Conservation (phyloP, 2,888 invertebrate genomes). For the Camptogramma bilineatum region DNA sequence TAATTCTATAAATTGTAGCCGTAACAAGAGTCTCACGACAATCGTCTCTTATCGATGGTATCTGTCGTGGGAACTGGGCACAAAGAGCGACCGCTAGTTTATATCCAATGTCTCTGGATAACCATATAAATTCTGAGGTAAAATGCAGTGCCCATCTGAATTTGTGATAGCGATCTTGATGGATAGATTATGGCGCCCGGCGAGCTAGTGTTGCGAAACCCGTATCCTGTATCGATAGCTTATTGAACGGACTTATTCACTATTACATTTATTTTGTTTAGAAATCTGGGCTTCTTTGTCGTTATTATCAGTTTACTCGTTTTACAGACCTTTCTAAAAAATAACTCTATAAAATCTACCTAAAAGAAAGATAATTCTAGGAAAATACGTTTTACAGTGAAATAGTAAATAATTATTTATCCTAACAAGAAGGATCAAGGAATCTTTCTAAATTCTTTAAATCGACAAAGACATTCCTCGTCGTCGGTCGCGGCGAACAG, state of each 20-base stretch:
- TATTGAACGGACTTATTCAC: conserved; percentile 20
- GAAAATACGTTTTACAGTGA: neutral
- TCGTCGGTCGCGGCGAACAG: conserved; percentile 36
- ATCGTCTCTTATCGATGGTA: conserved; percentile 61
- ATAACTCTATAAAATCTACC: neutral
- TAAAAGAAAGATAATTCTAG: neutral
- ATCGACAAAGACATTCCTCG: conserved; percentile 44
- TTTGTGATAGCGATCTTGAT: conserved; percentile 72
- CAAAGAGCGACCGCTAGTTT: conserved; percentile 66
- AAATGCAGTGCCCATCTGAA: conserved; percentile 67
- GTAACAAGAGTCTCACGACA: conserved; percentile 50
- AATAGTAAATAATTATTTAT: neutral
- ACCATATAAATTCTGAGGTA: conserved; percentile 65
- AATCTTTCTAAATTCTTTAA: conserved; percentile 28
- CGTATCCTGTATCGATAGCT: conserved; percentile 41
- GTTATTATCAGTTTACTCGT: neutral
- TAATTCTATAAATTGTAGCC: conserved; percentile 33
- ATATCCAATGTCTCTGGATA: conserved; percentile 50
- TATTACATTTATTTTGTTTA: conserved; percentile 9
- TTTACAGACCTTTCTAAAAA: neutral
- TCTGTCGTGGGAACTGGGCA: conserved; percentile 64
- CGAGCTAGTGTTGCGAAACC: conserved; percentile 49
- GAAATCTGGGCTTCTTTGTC: conserved; percentile 1
- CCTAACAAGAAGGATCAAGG: neutral
- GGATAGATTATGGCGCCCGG: conserved; percentile 65